A percentile compares a stretch with the other conserved stretches of the same genome.
phyloP scores from a whole-genome alignment of 2,888 invertebrate genomes.

The Drepanosiphum platanoidis region DNA sequence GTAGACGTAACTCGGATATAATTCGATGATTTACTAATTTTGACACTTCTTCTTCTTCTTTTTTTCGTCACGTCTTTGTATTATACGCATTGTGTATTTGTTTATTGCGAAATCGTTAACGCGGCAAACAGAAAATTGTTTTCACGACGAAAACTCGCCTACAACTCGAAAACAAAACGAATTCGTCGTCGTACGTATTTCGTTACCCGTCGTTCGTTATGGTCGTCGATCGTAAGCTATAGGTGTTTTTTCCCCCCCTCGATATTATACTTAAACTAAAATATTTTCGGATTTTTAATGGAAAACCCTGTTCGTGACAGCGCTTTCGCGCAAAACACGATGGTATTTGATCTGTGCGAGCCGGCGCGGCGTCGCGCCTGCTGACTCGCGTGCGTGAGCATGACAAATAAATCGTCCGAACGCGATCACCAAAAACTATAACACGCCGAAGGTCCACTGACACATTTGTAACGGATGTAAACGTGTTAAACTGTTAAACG shows the following conservation, averaged over 20 bases:
- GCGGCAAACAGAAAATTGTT: slow-evolving; percentile 16
- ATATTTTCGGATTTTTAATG: background rate
- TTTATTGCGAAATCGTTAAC: slow-evolving; percentile 5
- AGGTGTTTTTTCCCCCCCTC: background rate
- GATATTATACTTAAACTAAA: background rate
- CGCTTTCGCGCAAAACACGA: slow-evolving; percentile 22
- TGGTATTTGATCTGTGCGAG: background rate
- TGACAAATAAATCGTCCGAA: background rate
- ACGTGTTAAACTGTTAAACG: slow-evolving; percentile 28
- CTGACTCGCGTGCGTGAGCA: too few species aligned
- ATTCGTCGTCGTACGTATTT: slow-evolving; percentile 34
- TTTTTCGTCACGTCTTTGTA: background rate
- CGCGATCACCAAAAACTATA: slow-evolving; percentile 15
- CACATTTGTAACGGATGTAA: slow-evolving; percentile 44
- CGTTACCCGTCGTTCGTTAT: slow-evolving; percentile 36
- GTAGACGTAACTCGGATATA: background rate
- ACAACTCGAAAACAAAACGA: slow-evolving; percentile 15
- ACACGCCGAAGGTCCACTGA: slow-evolving; percentile 16
- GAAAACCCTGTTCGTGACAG: background rate
- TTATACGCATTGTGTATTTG: background rate
- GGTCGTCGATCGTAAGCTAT: slow-evolving; percentile 3
- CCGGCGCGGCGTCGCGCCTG: too few species aligned
- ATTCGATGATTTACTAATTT: background rate
- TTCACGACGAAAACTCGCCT: slow-evolving; percentile 29
- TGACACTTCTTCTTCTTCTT: background rate